These are phyloP conservation scores for Neoaliturus tenellus DNA, from an alignment of 2,888 invertebrate species.

Conservation along the genomic window DNA sequence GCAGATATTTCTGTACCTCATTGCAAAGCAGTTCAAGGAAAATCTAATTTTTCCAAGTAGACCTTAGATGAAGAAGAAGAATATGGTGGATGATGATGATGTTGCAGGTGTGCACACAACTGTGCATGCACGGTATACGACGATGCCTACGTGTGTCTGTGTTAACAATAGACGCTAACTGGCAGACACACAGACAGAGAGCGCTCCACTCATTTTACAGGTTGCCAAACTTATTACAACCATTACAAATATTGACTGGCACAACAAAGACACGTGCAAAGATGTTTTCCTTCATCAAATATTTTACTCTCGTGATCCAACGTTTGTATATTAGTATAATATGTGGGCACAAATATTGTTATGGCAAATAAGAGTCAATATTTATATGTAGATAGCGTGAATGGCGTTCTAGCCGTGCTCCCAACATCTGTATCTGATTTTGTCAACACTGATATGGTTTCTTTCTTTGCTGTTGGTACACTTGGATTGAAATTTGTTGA, in stretches of 20 bases:
- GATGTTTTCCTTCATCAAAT: slow-evolving; percentile 51
- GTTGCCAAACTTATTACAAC: slow-evolving; percentile 49
- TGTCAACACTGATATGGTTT: background rate
- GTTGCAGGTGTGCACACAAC: background rate
- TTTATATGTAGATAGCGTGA: slow-evolving; percentile 47
- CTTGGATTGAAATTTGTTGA: too few species aligned
- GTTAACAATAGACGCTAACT: slow-evolving; percentile 30
- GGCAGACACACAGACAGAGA: background rate
- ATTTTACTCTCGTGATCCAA: slow-evolving; percentile 43
- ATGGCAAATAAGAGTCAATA: slow-evolving; percentile 53
- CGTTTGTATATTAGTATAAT: slow-evolving; percentile 45
- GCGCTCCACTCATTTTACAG: background rate
- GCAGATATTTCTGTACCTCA: too few species aligned
- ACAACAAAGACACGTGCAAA: slow-evolving; percentile 43
- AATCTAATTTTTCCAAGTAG: too few species aligned
- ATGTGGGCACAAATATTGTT: slow-evolving; percentile 47
- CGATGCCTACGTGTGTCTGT: background rate
- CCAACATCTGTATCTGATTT: background rate
- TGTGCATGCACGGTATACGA: too few species aligned
- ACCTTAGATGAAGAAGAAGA: too few species aligned
- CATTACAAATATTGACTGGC: slow-evolving; percentile 42
- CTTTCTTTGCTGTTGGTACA: too few species aligned
- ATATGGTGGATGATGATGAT: background rate
- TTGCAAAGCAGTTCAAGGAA: too few species aligned
- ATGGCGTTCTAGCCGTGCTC: background rate